These are phyloP conservation scores for Argya squamiceps DNA, from an alignment of 2,797 vertebrate genomes.

Conservation along the genomic window DNA sequence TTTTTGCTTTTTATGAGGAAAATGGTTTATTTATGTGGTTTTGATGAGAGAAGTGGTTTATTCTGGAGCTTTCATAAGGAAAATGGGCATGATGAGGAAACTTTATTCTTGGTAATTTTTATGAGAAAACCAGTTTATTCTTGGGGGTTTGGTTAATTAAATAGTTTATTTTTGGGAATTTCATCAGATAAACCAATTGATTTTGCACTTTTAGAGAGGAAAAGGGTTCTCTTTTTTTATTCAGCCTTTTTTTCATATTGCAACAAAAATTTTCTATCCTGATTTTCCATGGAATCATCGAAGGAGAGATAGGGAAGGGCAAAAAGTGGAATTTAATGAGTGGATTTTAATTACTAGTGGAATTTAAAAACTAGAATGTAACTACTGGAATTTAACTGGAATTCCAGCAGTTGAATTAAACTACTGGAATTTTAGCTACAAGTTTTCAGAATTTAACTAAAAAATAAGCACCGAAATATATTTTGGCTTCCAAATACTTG, in stretches of 20 bases:
- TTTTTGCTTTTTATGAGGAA: neutral
- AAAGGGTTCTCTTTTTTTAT: neutral
- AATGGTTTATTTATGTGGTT: neutral
- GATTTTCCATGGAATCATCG: neutral
- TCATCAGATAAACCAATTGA: rapidly evolving
- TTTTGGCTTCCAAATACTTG: neutral
- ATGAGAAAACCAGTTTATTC: neutral
- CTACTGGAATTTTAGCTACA: neutral
- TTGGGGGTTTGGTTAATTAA: neutral
- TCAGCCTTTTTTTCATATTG: neutral
- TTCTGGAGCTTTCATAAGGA: neutral
- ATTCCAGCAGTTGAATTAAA: neutral
- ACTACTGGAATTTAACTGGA: neutral
- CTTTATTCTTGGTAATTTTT: neutral
- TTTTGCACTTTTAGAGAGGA: neutral
- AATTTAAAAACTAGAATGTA: neutral
- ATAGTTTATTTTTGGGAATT: neutral
- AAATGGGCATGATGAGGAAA: neutral
- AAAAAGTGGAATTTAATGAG: neutral
- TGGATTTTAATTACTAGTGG: neutral
- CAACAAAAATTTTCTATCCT: neutral
- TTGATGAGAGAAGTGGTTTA: neutral
- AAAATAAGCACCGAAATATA: neutral
- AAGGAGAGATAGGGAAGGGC: neutral
- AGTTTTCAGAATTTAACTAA: neutral